A percentile compares a stretch with the other conserved stretches of the same genome.
Evolutionary conservation across 2,113 vertebrate genomes (phyloP).

Genomic region (Conger conger): DNA sequence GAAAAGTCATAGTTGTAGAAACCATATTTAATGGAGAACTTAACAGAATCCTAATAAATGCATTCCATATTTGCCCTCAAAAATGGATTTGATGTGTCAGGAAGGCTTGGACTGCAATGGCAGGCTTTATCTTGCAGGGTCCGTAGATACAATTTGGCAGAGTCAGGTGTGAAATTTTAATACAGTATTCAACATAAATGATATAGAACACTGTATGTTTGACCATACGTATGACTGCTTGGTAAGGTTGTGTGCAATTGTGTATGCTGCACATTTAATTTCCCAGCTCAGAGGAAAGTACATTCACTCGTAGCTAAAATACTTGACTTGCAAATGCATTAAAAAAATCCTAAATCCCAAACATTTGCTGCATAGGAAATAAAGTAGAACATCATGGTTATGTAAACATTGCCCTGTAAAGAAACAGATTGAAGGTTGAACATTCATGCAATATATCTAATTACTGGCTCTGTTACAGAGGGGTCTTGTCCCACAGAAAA

Average conservation of each 20-base stretch:
- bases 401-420: not conserved
- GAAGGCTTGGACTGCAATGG: conserved; percentile 14
- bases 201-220: conserved; percentile 9
- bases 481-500: conserved; percentile 1
- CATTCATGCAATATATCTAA: not conserved
- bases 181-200: not conserved
- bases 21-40: conserved; percentile 21
- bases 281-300: not conserved
- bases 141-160: conserved; percentile 14
- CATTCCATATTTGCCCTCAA: conserved; percentile 19
- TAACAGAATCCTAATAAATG: conserved; percentile 35
- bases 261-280: not conserved
- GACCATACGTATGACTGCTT: conserved; percentile 2
- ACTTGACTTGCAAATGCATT: not conserved
- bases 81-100: not conserved
- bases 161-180: conserved; percentile 4
- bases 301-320: not conserved
- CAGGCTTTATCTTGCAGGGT: conserved; percentile 2
- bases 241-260: not conserved
- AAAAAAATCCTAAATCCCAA: not conserved
- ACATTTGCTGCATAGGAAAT: conserved; percentile 10
- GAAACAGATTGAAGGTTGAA: not conserved
- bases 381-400: not conserved
- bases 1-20: not conserved
- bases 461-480: conserved; percentile 13